Conservation (phyloP, 2,888 invertebrate genomes). For the Mongoloraphidia duomilia region DNA sequence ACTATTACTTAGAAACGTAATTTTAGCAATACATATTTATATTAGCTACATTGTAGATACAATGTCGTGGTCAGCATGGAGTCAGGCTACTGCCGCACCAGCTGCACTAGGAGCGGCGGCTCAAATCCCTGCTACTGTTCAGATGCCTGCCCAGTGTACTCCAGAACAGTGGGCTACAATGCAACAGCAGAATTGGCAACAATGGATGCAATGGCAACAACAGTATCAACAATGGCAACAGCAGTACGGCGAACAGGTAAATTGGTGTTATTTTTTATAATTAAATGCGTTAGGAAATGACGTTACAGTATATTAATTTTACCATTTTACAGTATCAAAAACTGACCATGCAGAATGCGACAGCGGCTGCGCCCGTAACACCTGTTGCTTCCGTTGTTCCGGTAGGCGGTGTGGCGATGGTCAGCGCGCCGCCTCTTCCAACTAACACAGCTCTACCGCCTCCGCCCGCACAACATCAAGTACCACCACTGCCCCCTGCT, state of each 20-base stretch:
- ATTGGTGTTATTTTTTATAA: constrained; percentile 4
- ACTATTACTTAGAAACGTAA: no score
- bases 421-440: constrained; percentile 21
- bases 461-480: constrained; percentile 11
- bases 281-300: constrained; percentile 2
- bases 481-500: constrained; percentile 28
- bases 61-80: constrained; percentile 33
- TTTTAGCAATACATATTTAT: not conserved
- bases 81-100: not conserved
- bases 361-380: constrained; percentile 11
- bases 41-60: not conserved
- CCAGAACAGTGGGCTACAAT: constrained; percentile 53
- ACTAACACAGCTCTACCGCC: constrained; percentile 21
- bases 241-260: constrained; percentile 60
- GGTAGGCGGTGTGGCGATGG: constrained; percentile 13
- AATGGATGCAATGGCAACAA: constrained; percentile 65
- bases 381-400: constrained; percentile 6
- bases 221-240: constrained; percentile 65
- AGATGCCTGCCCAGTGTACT: constrained; percentile 33
- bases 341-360: constrained; percentile 2
- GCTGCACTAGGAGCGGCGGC: constrained; percentile 11
- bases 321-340: constrained; percentile 36
- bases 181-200: constrained; percentile 59
- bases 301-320: constrained; percentile 19
- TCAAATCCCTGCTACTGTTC: constrained; percentile 11